Evolutionary conservation across 1,140 invertebrate genomes (phyloP), one percentile per base, ranked within the genome.

Genomic region (Helicoverpa armigera): DNA sequence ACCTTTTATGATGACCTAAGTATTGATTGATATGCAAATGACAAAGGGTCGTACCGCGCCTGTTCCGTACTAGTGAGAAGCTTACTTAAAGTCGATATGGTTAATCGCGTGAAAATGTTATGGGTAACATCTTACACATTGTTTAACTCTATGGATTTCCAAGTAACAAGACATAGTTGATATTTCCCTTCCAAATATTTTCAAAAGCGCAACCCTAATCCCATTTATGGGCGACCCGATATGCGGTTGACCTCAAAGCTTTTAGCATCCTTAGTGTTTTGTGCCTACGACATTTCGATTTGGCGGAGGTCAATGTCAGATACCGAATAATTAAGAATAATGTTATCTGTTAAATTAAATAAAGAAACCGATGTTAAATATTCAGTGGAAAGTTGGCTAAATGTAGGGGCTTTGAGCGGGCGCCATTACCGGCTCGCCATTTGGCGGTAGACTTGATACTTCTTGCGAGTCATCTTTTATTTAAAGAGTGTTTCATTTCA

Each of bases 321-420:
- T 70, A 31, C 12, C 11, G 35, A 43, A 54, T 72, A 43, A 72
- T 72, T 54, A 72, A 72, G 51, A 72, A 72, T 53, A 72, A 54
- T 72, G 23, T 83, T 86, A 84, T 84, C 81, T 85, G 81, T 43
- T 23, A 43, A 43, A 43, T 43, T 80, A 88, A 89, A 89, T 83
- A 86, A 84, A 89, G 83, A 82, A 84, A 85, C 78, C 85, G 53
- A 82, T 81, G 88, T 92, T 86, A 91, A 91, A 92, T 92, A 92
- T 91, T 91, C 85, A 91, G 80, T 78, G 82, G 80, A 82, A 87
- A 87, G 86, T 89, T 87, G 86, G 87, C 85, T 90, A 89, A 87
- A 85, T 82, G 85, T 78, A 43, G 79, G 79, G 75, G 84, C 81
- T 84, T 69, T 83, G 84, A 90, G 88, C 85, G 87, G 85, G 85